Evolutionary conservation across 2,888 invertebrate genomes (phyloP).

Genomic region (Tachina grossa): DNA sequence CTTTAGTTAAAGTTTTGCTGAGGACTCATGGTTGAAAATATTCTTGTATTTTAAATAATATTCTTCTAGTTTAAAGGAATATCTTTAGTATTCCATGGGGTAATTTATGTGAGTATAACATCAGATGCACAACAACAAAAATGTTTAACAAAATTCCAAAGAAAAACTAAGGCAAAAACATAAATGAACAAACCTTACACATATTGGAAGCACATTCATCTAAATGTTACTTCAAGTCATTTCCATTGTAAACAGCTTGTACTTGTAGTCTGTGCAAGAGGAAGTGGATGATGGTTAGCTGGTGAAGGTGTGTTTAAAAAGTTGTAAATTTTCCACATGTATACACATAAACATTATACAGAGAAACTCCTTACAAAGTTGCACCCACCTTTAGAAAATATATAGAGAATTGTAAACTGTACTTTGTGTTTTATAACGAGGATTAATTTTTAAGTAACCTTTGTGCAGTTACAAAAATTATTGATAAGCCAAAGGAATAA

Average conservation of each 20-base stretch:
- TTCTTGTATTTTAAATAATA: slow-evolving; percentile 1
- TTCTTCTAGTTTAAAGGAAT: neutral
- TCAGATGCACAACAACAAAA: slow-evolving; percentile 19
- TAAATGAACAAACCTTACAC: slow-evolving; percentile 41
- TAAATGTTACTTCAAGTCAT: slow-evolving; percentile 40
- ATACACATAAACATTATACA: neutral
- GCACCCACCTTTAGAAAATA: neutral
- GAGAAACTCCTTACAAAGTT: neutral
- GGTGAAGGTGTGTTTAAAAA: slow-evolving; percentile 24
- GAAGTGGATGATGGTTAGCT: neutral
- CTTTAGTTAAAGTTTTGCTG: slow-evolving; percentile 18
- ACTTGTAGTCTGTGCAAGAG: neutral
- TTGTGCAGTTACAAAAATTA: neutral
- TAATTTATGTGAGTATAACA: slow-evolving; percentile 27
- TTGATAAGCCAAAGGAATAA: neutral
- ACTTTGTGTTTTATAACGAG: slow-evolving; percentile 42
- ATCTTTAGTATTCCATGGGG: slow-evolving; percentile 55
- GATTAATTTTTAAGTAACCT: slow-evolving; percentile 37
- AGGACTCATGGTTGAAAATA: slow-evolving; percentile 10
- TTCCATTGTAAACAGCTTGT: slow-evolving; percentile 20
- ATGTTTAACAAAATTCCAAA: neutral
- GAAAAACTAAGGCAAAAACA: neutral
- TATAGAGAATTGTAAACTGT: neutral
- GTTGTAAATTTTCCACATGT: slow-evolving; percentile 23
- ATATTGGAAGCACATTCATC: slow-evolving; percentile 33